Evolutionary conservation across 2,113 vertebrate species (phyloP), one percentile per base, ranked within the genome.

Genomic region (Nipponia nippon): DNA sequence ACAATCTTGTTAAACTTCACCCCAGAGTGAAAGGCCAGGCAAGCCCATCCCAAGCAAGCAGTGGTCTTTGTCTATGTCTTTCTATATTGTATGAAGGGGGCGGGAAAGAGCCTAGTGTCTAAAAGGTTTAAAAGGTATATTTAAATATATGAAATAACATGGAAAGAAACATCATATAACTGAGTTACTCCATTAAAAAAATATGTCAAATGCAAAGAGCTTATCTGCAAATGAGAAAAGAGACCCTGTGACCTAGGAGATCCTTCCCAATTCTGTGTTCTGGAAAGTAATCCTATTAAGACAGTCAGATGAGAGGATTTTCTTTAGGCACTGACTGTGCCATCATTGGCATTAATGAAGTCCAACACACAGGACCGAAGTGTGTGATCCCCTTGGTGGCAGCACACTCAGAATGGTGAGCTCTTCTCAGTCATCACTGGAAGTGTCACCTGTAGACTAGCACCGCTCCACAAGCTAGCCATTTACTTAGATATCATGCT

Each of bases 221-320:
- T 92, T 83, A 85, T 88, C 75, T 80, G 63, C 46, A 94, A 90
- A 71, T 62, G 71, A 93, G 71, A 87, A 93, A 63, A 82, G 40
- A 88, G 27, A 76, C 52, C 92, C 81, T 29, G 10, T 55, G 85
- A 96, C 49, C 79, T 56, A 83, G 8, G 46, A 92, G 82, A 93
- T 70, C 46, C 76, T 87, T 90, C 55, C 53, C 85, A 83, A 77
- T 47, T 83, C 66, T 66, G 53, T 77, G 29, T 53, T 92, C 71
- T 42, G 19, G 46, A 93, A 91, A 83, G 71, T 91, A 97, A 96
- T 95, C 93, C 53, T 87, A 94, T 96, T 97, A 86, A 97, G 92
- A 93, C 49, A 89, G 83, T 49, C 46, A 52, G 46, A 66, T 59
- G 94, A 96, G 66, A 96, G 49, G 93, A 82, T 93, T 96, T 97